phyloP scores from a whole-genome alignment of 2,888 invertebrate genomes.

The Dicyrtoma fusca region DNA sequence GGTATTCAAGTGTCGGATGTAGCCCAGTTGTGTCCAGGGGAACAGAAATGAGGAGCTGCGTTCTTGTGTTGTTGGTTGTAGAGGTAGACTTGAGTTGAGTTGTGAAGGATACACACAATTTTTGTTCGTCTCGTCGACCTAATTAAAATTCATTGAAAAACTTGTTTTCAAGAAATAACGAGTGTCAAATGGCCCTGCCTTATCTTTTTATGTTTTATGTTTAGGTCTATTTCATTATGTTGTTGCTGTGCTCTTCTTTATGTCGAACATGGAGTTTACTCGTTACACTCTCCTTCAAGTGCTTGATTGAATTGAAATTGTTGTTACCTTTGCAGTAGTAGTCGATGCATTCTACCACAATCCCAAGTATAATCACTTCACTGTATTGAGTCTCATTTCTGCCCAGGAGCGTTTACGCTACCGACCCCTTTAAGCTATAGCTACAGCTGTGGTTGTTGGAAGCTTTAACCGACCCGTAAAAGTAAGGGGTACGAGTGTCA shows the following conservation, averaged over 20 bases:
- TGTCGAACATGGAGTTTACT: constrained; percentile 17
- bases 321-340: constrained; percentile 19
- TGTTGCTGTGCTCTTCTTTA: constrained; percentile 23
- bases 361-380: no score
- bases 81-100: background rate
- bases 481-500: no score
- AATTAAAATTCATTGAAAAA: constrained; percentile 41
- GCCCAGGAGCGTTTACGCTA: no score
- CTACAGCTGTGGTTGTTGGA: no score
- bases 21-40: background rate
- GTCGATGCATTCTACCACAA: no score
- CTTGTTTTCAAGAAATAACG: constrained; percentile 33
- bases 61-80: background rate
- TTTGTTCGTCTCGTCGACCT: constrained; percentile 7
- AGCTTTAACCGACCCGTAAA: no score
- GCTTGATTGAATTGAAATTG: constrained; percentile 3
- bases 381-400: no score
- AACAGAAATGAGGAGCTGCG: background rate
- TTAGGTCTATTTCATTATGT: constrained; percentile 19
- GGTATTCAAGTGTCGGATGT: background rate
- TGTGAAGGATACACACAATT: background rate
- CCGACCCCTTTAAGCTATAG: no score
- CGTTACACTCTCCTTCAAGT: background rate
- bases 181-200: constrained; percentile 27
- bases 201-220: constrained; percentile 24